These are phyloP conservation scores for Bombylius major DNA, from an alignment of 2,888 invertebrate genomes.

Conservation along the genomic window DNA sequence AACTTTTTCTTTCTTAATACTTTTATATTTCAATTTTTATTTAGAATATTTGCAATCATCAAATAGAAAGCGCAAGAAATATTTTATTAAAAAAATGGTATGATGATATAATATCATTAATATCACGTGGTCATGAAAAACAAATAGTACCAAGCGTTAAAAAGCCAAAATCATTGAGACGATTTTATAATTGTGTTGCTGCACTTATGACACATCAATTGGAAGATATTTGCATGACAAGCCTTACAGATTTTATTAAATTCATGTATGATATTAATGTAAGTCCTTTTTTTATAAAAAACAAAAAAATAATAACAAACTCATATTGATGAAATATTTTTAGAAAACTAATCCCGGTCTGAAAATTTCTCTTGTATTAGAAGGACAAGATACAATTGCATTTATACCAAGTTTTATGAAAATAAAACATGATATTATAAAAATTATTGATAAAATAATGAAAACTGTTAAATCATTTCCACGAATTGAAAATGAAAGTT, in stretches of 20 bases:
- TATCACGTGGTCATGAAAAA: constrained; percentile 49
- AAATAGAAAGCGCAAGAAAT: constrained; percentile 54
- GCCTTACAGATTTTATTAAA: constrained; percentile 57
- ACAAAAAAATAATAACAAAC: not conserved
- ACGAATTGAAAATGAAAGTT: constrained; percentile 62
- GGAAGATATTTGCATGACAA: constrained; percentile 66
- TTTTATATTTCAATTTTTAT: not conserved
- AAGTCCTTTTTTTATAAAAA: constrained; percentile 30
- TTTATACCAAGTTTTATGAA: constrained; percentile 67
- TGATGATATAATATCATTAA: constrained; percentile 29
- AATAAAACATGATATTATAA: constrained; percentile 55
- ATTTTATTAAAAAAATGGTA: constrained; percentile 46
- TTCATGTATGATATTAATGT: not conserved
- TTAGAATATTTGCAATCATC: constrained; percentile 36
- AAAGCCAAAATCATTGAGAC: constrained; percentile 50
- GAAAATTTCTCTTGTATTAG: constrained; percentile 28
- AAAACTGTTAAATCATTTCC: constrained; percentile 59
- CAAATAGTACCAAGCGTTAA: constrained; percentile 53
- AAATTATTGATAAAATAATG: constrained; percentile 61
- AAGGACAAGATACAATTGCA: constrained; percentile 42
- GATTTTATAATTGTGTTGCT: constrained; percentile 75
- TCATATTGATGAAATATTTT: not conserved
- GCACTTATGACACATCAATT: constrained; percentile 81
- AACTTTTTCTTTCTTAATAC: too few relatives aligned
- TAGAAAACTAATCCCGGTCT: constrained; percentile 60